A percentile compares a stretch with the other conserved stretches of the same genome.
Evolutionary conservation across 2,797 vertebrate species (phyloP).

Genomic region (Cyprinella venusta): DNA sequence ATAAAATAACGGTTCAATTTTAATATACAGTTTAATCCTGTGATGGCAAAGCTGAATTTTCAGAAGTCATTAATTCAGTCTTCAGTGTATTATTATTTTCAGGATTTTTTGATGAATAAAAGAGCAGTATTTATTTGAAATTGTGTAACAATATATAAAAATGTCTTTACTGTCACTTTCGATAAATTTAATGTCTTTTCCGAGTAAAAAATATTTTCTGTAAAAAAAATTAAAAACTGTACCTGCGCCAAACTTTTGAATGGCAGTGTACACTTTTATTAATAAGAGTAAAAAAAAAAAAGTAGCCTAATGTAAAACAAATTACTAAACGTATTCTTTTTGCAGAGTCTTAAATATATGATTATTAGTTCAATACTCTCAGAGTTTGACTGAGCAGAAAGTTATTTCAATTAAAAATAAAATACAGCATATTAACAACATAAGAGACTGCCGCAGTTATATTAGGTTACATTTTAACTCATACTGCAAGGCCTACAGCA

Average conservation of each 20-base stretch:
- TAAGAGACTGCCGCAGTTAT: not conserved
- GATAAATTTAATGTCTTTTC: not conserved
- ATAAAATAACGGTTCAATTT: not conserved
- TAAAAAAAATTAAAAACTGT: not conserved
- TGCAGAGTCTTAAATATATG: not conserved
- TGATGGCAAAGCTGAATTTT: not conserved
- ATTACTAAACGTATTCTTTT: not conserved
- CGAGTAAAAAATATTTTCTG: not conserved
- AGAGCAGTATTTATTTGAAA: not conserved
- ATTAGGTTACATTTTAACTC: not conserved
- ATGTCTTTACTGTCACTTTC: not conserved
- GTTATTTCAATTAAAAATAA: conserved; percentile 2
- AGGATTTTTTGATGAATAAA: not conserved
- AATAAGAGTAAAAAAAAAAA: not conserved
- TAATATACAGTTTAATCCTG: not conserved
- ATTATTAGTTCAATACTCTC: not conserved
- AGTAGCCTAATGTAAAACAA: not conserved
- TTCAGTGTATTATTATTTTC: not conserved
- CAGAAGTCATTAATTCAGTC: not conserved
- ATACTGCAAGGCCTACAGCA: not conserved
- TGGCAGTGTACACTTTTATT: not conserved
- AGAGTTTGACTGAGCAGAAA: not conserved
- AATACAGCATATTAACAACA: not conserved
- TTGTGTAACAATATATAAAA: not conserved
- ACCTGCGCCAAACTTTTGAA: not conserved